Evolutionary conservation across 2,113 vertebrate genomes (phyloP).

Genomic region (Romanogobio albipinnatus): DNA sequence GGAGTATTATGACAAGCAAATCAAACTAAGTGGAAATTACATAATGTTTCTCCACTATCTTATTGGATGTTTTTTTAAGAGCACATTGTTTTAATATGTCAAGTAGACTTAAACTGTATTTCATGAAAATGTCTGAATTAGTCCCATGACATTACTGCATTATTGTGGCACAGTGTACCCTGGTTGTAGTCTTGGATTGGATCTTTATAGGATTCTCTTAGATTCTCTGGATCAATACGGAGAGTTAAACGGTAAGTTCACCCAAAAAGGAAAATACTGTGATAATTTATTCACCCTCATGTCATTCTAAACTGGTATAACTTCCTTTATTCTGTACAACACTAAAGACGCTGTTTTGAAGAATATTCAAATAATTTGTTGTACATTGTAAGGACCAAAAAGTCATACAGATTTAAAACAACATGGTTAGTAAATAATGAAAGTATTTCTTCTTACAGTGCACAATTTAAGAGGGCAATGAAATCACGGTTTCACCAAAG

Average conservation of each 20-base stretch:
- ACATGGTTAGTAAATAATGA: background rate
- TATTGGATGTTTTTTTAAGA: background rate
- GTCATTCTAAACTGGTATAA: background rate
- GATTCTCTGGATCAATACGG: background rate
- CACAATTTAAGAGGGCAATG: background rate
- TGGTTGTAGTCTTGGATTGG: background rate
- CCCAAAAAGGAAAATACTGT: background rate
- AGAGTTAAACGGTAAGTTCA: background rate
- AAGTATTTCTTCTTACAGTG: conserved; percentile 3
- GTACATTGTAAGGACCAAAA: no score
- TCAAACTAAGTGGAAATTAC: background rate
- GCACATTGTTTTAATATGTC: background rate
- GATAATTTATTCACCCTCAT: no score
- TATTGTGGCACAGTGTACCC: background rate
- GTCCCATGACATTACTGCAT: background rate
- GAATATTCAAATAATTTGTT: background rate
- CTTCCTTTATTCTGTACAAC: background rate
- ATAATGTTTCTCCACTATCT: background rate
- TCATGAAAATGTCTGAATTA: background rate
- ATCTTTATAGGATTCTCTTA: background rate
- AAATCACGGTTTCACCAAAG: conserved; percentile 1
- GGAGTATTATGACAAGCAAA: conserved; percentile 4
- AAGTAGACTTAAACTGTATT: background rate
- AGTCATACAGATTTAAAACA: background rate
- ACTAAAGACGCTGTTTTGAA: background rate